Conservation (phyloP, 2,113 vertebrate species). For the Sinocyclocheilus maitianheensis region DNA sequence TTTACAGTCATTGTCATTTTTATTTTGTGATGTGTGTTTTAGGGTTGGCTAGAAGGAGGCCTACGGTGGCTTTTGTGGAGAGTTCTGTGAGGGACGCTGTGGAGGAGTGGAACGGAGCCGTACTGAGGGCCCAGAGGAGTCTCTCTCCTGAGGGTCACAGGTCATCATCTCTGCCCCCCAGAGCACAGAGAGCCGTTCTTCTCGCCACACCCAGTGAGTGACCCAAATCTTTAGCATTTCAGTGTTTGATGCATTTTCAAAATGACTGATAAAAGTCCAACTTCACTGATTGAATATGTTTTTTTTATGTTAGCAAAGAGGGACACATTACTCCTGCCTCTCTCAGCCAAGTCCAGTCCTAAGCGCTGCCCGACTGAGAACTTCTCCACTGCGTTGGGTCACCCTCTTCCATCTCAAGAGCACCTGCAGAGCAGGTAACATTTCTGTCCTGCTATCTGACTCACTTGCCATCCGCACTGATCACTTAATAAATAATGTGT, state of each 20-base stretch:
- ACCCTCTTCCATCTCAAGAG: slow-evolving; percentile 80
- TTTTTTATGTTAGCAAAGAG: slow-evolving; percentile 79
- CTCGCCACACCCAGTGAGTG: slow-evolving; percentile 81
- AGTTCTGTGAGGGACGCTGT: slow-evolving; percentile 65
- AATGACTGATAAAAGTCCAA: not conserved
- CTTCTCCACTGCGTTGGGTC: slow-evolving; percentile 88
- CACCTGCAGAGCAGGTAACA: slow-evolving; percentile 78
- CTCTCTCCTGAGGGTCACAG: slow-evolving; percentile 82
- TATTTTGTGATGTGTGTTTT: not conserved
- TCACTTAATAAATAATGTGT: not conserved
- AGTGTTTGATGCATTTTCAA: not conserved
- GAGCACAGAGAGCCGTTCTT: slow-evolving; percentile 74
- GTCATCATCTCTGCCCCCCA: slow-evolving; percentile 90
- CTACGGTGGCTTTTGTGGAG: slow-evolving; percentile 78
- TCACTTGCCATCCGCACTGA: not conserved
- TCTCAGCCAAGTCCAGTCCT: slow-evolving; percentile 89
- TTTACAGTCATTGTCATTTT: not conserved
- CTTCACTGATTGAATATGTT: not conserved
- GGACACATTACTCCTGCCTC: slow-evolving; percentile 84
- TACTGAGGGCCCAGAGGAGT: slow-evolving; percentile 80
- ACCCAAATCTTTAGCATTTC: not conserved
- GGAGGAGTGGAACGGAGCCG: slow-evolving; percentile 73
- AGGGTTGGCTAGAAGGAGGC: slow-evolving; percentile 77
- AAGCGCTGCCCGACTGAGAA: slow-evolving; percentile 96
- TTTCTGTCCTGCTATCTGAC: not conserved